These are phyloP conservation scores for Brachionus koreanus DNA, from an alignment of 1,140 invertebrate species.

Conservation along the genomic window DNA sequence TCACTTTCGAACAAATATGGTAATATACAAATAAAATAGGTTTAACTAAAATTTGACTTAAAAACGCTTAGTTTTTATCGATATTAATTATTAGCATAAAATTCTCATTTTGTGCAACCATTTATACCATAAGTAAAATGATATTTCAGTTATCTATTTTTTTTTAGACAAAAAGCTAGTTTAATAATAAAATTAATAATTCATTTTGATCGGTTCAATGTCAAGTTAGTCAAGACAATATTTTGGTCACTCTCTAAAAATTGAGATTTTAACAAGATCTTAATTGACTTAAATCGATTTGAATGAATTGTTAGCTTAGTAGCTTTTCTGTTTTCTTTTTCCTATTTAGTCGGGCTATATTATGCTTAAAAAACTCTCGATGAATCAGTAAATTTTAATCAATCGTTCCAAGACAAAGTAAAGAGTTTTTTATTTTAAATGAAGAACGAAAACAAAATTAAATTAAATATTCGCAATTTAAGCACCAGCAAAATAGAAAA, in stretches of 20 bases:
- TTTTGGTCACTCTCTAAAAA: not conserved
- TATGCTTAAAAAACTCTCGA: not conserved
- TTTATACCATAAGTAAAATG: too few species aligned
- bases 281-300: not conserved
- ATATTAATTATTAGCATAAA: conserved; percentile 6
- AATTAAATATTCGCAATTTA: conserved; percentile 5
- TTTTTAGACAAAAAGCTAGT: too few species aligned
- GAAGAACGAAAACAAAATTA: conserved; percentile 3
- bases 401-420: not conserved
- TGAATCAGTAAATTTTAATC: not conserved
- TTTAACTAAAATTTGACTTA: not conserved
- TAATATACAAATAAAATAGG: not conserved
- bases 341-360: not conserved
- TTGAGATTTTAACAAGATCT: not conserved
- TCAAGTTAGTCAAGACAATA: not conserved
- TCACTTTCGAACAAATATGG: conserved; percentile 6
- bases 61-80: conserved; percentile 7
- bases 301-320: not conserved
- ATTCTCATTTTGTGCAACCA: not conserved
- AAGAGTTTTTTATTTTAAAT: not conserved
- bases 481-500: not conserved
- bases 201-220: too few species aligned
- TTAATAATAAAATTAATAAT: too few species aligned
- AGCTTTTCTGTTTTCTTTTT: not conserved
- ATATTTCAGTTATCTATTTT: too few species aligned